These are phyloP conservation scores for Copsychus sechellarum DNA, from an alignment of 2,113 vertebrate species.

Conservation along the genomic window DNA sequence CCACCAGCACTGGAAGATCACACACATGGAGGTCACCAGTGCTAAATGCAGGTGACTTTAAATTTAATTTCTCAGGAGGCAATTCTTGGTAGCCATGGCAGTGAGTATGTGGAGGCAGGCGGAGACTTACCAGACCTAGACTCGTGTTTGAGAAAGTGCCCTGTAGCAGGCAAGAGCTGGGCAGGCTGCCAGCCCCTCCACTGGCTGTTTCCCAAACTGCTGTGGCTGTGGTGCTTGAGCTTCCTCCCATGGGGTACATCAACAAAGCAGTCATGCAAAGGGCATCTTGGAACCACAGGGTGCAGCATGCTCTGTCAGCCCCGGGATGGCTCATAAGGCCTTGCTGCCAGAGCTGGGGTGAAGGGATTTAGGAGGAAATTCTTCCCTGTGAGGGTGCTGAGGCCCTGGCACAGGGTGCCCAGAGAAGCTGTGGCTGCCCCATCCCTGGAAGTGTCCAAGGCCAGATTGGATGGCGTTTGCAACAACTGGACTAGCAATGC, in stretches of 20 bases:
- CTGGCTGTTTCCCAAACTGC: not conserved
- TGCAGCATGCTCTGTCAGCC: fast-evolving
- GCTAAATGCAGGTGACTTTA: not conserved
- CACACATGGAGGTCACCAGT: not conserved
- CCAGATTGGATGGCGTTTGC: fast-evolving
- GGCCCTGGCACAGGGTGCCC: not conserved
- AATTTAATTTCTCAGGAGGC: not conserved
- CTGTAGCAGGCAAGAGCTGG: not conserved
- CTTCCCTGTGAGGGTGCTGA: not conserved
- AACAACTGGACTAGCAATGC: fast-evolving
- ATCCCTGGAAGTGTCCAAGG: not conserved
- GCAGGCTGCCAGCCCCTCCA: not conserved
- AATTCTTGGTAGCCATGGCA: not conserved
- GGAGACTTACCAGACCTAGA: not conserved
- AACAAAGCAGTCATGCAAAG: not conserved
- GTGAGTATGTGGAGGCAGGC: not conserved
- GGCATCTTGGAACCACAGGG: not conserved
- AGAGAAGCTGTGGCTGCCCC: not conserved
- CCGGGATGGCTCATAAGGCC: not conserved
- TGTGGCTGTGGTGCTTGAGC: not conserved
- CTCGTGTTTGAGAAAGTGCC: not conserved
- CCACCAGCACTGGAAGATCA: not conserved
- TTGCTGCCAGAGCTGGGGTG: not conserved
- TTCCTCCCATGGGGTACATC: not conserved
- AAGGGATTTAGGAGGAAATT: not conserved